These are phyloP conservation scores for Sebastes minor DNA, from an alignment of 2,797 vertebrate genomes.

Conservation along the genomic window DNA sequence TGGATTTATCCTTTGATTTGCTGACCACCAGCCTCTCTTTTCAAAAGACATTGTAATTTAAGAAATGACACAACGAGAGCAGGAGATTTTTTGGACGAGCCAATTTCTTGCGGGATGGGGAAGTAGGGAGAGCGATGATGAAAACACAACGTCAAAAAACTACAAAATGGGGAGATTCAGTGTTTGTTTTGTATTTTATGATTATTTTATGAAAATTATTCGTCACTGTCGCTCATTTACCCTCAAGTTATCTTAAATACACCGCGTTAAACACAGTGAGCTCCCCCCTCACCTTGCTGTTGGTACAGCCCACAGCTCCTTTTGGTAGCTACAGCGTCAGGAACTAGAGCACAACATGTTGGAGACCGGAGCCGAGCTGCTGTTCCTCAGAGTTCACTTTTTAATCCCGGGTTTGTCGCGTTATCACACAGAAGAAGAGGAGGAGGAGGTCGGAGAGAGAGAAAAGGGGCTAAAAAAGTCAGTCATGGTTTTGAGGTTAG, in stretches of 20 bases:
- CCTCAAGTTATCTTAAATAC: rapidly evolving
- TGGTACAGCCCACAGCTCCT: constrained; percentile 81
- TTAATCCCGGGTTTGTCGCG: constrained; percentile 60
- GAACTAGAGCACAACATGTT: constrained; percentile 77
- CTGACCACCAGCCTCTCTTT: constrained; percentile 47
- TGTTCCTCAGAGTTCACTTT: constrained; percentile 68
- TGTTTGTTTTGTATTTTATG: rapidly evolving
- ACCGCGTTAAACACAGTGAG: rapidly evolving
- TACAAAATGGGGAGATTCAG: rapidly evolving
- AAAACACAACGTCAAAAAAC: rapidly evolving
- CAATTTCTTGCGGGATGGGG: constrained; percentile 41
- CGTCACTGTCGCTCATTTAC: rapidly evolving
- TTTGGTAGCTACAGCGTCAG: constrained; percentile 66
- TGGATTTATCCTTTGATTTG: constrained; percentile 30
- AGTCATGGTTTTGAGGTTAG: constrained; percentile 74
- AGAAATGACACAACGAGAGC: constrained; percentile 71
- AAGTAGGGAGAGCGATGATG: rapidly evolving
- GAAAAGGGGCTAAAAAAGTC: constrained; percentile 39
- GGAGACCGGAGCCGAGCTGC: constrained; percentile 37
- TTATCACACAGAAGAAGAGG: constrained; percentile 44
- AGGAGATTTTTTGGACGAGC: constrained; percentile 51
- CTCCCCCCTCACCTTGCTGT: constrained; percentile 17
- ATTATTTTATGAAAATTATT: rapidly evolving
- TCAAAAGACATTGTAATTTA: constrained; percentile 64
- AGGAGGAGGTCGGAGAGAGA: constrained; percentile 31